Evolutionary conservation across 2,888 invertebrate genomes (phyloP), one percentile per base, ranked within the genome.

Genomic region (Lysandra coridon): DNA sequence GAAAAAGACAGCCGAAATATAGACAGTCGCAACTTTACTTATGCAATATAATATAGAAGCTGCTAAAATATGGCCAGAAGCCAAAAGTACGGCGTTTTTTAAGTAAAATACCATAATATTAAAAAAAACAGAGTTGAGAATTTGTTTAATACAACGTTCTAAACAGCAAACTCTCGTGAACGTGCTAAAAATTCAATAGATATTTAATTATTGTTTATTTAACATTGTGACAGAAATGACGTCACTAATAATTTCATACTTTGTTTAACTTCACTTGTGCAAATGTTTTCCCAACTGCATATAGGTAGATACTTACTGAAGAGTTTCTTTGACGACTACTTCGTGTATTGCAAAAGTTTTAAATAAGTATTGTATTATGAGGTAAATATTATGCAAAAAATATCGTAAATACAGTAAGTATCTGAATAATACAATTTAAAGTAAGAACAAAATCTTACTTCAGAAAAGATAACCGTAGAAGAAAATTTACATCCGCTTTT

Each of bases 191-290:
- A 37, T 73, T n/a, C 73, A 37, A 73, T 17, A 40, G 1, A 40
- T 23, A 40, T 40, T 37, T 37, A 17, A 37, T 37, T 73, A 17
- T 40, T 73, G 17, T 73, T 75, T 75, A 49, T 75, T 53, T 53
- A 75, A 53, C 75, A 7, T 12, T 75, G 0, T 30, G 4, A 53
- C 23, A 14, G 30, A 49, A 64, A 64, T 23, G 23, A 53, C 75
- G 75, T 75, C 75, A 75, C 40, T n/a, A 14, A 53, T 49, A 17
- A 44, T 74, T 49, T 30, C 17, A n/a, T 7, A 40, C 37, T 40
- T 75, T 75, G 75, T 75, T 53, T 75, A 14, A 30, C 30, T 75
- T 49, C 75, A 75, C 49, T 23, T 75, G 75, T 40, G 53, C 53
- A 3, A 75, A 75, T 53, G n/a, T 49, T 75, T 49, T 75, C 4